phyloP scores from a whole-genome alignment of 2,888 invertebrate genomes.

The Epinotia demarniana region DNA sequence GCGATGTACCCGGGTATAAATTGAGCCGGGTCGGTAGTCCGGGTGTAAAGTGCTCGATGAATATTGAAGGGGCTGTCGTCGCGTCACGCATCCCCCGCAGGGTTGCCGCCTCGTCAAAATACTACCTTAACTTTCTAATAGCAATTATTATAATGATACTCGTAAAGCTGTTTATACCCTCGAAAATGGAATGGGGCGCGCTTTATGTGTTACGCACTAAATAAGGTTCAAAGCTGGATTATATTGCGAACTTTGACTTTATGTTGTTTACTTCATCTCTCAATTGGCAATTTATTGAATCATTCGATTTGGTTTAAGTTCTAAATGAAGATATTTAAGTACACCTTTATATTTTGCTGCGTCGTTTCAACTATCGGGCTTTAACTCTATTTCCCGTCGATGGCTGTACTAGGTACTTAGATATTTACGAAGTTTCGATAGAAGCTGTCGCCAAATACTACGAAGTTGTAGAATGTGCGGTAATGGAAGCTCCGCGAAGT shows the following conservation, averaged over 20 bases:
- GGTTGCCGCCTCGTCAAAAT: slow-evolving; percentile 48
- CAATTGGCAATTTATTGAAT: background rate
- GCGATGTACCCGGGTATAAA: slow-evolving; percentile 56
- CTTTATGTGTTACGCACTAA: slow-evolving; percentile 14
- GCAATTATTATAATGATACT: slow-evolving; percentile 43
- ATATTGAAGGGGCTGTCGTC: slow-evolving; percentile 75
- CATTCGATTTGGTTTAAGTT: too few species aligned
- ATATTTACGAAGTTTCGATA: slow-evolving; percentile 43
- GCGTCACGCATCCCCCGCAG: slow-evolving; percentile 59
- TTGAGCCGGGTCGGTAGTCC: slow-evolving; percentile 58
- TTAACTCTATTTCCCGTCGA: slow-evolving; percentile 11
- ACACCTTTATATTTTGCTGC: background rate
- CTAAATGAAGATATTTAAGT: background rate
- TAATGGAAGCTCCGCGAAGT: slow-evolving; percentile 42
- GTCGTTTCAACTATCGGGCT: slow-evolving; percentile 1
- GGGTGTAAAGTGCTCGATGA: slow-evolving; percentile 75
- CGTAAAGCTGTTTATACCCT: slow-evolving; percentile 32
- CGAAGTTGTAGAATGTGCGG: slow-evolving; percentile 44
- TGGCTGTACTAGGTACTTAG: slow-evolving; percentile 29
- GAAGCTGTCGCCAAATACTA: slow-evolving; percentile 42
- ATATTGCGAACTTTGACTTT: background rate
- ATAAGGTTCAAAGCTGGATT: background rate
- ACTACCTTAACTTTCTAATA: slow-evolving; percentile 37
- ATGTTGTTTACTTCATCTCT: background rate
- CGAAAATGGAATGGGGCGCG: slow-evolving; percentile 24